Base-by-base conservation (phyloP, 2,888 invertebrate genomes). In the Synergus laeviventris region DNA sequence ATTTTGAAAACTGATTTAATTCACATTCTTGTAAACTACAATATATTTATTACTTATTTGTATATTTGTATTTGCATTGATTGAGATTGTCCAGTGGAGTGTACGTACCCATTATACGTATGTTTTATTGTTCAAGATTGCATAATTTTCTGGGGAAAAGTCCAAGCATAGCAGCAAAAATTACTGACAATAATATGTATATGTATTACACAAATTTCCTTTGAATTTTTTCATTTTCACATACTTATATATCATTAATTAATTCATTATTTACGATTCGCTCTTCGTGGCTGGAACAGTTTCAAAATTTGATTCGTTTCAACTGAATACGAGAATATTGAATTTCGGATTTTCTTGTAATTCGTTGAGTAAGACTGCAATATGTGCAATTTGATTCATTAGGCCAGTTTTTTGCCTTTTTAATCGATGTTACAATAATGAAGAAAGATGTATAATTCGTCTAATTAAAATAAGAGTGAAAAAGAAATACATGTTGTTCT, bases 31-130 rank as follows among this genome's bases (percentile, higher is more conserved):
- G 18, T 21, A 16, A 18, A 36, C 39, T 64, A 64, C 39, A 18
- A 21, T 64, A 42, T 64, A 42, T 7, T 42, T 18, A 39, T 62
- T 62, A 39, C 36, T 64, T 64, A 42, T 42, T 64, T 42, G 18
- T 21, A 21, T 39, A 39, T 42, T 18, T 64, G 21, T 64, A 64
- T 42, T 64, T 64, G 42, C 39, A 64, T 21, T 64, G 11, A 42
- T 39, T 64, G 64, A 64, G 64, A 64, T 64, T 64, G 64, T 64
- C 64, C 64, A 64, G 42, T 64, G 21, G 42, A 64, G 36, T 64
- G 42, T 21, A 42, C 64, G 42, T 7, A 64, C 18, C 14, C 12
- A 56, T 18, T 21, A 42, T 18, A 36, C n/a, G 1, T 18, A 54
- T 54, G 54, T 18, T 18, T 54, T 18, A 54, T 54, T 54, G 54